Evolutionary conservation across 2,888 invertebrate species (phyloP), one percentile per base, ranked within the genome.

Genomic region (Eumacrocentrus americanus): DNA sequence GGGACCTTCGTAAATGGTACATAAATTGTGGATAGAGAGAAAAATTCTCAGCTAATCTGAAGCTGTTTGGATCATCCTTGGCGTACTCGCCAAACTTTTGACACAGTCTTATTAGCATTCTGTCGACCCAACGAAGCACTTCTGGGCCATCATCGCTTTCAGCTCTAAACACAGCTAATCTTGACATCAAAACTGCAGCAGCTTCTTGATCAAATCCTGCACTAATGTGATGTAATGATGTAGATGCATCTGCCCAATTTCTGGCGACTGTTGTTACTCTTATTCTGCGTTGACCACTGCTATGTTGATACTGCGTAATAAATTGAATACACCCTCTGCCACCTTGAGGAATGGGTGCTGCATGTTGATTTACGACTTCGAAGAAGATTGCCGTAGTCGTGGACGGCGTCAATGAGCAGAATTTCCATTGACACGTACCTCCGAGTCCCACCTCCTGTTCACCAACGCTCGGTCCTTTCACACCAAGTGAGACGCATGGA

Each of bases 41-140:
- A 83, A 99, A 99, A 83, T 97, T 98, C 79, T 98, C 98, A 1
- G 93, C 90, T 62, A 99, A 87, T 52, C 97, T 87, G 84, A 99
- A 99, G 68, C 96, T 95, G 78, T 92, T 93, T 12, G 97, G 95
- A 82, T 98, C 97, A 78, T 99, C 98, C 79, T 98, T 98, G 73
- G 91, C 90, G 81, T 96, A 99, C 79, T 99, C 98, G 57, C 98
- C 99, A 83, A 99, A 99, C 83, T 98, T 98, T 82, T 99, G 99
- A 81, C 99, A 99, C 92, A 99, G 84, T 79, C 98, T 86, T 74
- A 99, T 99, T 14, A 99, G 88, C 90, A 95, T 98, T 68, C 99
- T 85, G 81, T 99, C 99, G 9, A 99, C 91, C 99, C 99, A 99
- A 79, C 99, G 88, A 67, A 99, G 85, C 35, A 99, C 97, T 80